phyloP scores from a whole-genome alignment of 2,113 vertebrate species.

The Passer montanus region DNA sequence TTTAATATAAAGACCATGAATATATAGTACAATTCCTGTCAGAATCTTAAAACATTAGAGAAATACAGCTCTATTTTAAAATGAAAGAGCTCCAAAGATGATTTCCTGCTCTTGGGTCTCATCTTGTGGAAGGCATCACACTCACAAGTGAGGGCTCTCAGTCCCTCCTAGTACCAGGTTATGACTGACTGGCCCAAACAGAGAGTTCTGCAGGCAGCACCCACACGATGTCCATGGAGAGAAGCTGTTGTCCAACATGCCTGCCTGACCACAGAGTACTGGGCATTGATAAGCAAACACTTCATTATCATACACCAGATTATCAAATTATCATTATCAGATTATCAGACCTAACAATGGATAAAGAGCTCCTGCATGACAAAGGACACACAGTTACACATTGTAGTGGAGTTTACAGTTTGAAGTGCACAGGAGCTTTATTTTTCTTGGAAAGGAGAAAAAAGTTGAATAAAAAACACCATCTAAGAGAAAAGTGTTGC shows the following conservation, averaged over 20 bases:
- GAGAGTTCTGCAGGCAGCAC: not conserved
- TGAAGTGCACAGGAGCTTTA: not conserved
- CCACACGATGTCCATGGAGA: fast-evolving
- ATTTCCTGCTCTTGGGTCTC: not conserved
- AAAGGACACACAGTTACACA: not conserved
- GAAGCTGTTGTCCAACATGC: not conserved
- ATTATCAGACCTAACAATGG: not conserved
- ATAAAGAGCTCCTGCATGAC: not conserved
- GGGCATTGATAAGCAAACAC: not conserved
- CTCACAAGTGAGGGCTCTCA: not conserved
- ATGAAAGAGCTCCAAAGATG: not conserved
- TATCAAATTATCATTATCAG: not conserved
- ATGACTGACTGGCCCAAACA: not conserved
- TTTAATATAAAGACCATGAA: not conserved
- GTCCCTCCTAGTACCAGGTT: not conserved
- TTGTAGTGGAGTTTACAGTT: not conserved
- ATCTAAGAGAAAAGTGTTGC: not conserved
- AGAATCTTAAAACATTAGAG: not conserved
- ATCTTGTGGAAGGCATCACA: not conserved
- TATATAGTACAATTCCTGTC: not conserved
- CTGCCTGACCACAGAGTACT: not conserved
- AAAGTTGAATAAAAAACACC: not conserved
- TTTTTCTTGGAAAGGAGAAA: not conserved
- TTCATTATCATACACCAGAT: not conserved
- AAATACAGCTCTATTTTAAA: not conserved